phyloP scores from a whole-genome alignment of 2,888 invertebrate species.

The Ganaspis brasiliensis region DNA sequence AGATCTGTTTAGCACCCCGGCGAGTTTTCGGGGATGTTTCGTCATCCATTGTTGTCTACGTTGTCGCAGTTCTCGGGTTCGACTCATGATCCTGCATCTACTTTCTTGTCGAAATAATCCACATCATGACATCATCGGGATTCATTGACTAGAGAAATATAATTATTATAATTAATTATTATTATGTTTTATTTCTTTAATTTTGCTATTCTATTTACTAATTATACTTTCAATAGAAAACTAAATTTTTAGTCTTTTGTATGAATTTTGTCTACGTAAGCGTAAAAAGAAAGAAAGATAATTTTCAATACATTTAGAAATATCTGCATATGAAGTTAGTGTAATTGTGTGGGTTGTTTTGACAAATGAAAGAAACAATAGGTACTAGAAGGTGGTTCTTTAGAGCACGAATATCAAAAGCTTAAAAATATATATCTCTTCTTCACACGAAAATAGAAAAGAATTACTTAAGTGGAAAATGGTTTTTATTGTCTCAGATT shows the following conservation, averaged over 20 bases:
- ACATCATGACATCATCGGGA: slow-evolving; percentile 11
- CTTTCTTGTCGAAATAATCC: not conserved
- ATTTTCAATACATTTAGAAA: not conserved
- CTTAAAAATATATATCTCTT: not conserved
- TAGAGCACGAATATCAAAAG: not conserved
- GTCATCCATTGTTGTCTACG: slow-evolving; percentile 77
- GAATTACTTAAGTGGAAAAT: slow-evolving; percentile 1
- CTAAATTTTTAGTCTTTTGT: not conserved
- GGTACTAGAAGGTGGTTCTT: not conserved
- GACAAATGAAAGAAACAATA: slow-evolving; percentile 23
- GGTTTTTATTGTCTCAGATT: not conserved
- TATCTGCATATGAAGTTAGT: not conserved
- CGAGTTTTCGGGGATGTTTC: slow-evolving; percentile 79
- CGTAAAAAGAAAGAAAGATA: not conserved
- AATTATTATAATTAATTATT: not conserved
- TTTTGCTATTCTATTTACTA: no score
- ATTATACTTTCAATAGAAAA: not conserved
- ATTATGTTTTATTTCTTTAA: not conserved
- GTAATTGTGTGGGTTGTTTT: not conserved
- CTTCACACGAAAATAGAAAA: not conserved
- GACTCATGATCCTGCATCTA: slow-evolving; percentile 72
- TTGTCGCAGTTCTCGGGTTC: slow-evolving; percentile 77
- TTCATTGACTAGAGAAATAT: slow-evolving; percentile 7
- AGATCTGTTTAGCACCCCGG: slow-evolving; percentile 84
- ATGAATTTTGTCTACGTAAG: not conserved